phyloP scores from a whole-genome alignment of 2,113 vertebrate species.

The Saguinus midas region DNA sequence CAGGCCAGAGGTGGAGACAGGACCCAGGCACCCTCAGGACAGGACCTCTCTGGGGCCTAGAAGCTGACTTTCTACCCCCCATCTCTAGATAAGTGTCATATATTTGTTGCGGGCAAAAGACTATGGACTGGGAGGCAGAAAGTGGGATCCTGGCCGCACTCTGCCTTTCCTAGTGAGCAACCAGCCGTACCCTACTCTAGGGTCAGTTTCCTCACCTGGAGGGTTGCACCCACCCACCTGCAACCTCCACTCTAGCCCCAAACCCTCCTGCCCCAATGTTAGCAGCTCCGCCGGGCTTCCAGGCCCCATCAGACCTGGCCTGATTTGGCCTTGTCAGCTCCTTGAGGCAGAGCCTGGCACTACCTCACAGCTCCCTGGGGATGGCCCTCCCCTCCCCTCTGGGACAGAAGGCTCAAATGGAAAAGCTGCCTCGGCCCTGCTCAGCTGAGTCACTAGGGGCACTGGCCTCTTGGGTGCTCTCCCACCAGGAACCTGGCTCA shows the following conservation, averaged over 20 bases:
- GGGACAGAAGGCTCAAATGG: not conserved
- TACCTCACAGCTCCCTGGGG: not conserved
- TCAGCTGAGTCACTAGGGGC: not conserved
- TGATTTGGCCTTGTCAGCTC: not conserved
- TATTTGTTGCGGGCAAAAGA: constrained; percentile 12
- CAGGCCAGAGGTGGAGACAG: not conserved
- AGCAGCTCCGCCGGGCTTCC: not conserved
- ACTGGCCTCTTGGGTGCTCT: not conserved
- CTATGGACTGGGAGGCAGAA: not conserved
- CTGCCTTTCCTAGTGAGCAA: not conserved
- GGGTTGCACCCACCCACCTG: not conserved
- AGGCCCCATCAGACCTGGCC: not conserved
- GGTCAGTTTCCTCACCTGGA: not conserved
- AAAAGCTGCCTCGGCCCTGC: constrained; percentile 5
- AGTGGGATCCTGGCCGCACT: not conserved
- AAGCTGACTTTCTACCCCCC: not conserved
- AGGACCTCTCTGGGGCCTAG: not conserved
- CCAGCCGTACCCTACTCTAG: not conserved
- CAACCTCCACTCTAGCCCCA: not conserved
- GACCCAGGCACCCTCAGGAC: not conserved
- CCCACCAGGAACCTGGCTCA: not conserved
- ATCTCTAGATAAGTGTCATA: not conserved
- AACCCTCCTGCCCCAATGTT: not conserved
- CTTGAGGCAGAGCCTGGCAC: not conserved
- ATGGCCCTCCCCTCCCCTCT: not conserved